Evolutionary conservation across 2,888 invertebrate genomes (phyloP).

Genomic region (Caenorhabditis angaria): DNA sequence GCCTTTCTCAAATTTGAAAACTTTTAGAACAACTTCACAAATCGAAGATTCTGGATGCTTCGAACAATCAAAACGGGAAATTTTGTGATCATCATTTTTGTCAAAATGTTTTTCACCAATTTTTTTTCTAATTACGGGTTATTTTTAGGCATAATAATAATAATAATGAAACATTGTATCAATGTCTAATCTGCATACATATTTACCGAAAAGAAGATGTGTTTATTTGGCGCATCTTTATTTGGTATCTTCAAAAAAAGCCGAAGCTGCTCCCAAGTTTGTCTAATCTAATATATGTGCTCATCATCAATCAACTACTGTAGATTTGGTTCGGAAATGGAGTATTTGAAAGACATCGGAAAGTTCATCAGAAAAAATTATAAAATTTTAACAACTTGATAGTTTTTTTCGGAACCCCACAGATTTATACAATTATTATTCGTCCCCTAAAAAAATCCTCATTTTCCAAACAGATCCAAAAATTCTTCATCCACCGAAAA

Average conservation of each 20-base stretch:
- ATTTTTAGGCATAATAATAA: slow-evolving; percentile 20
- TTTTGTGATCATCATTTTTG: slow-evolving; percentile 5
- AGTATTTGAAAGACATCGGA: neutral
- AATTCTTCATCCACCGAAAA: slow-evolving; percentile 9
- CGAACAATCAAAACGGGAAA: slow-evolving; percentile 35
- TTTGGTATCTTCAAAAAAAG: slow-evolving; percentile 14
- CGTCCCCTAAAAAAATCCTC: neutral
- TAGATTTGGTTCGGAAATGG: too few species aligned
- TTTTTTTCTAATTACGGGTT: slow-evolving; percentile 27
- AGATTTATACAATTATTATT: too few species aligned
- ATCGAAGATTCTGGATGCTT: slow-evolving; percentile 38
- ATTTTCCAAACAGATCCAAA: slow-evolving; percentile 22
- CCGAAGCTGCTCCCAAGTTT: neutral
- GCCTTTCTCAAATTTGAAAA: neutral
- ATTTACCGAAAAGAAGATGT: slow-evolving; percentile 25
- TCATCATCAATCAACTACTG: too few species aligned
- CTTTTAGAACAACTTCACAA: slow-evolving; percentile 35
- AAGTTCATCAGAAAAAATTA: too few species aligned
- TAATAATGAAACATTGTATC: slow-evolving; percentile 3
- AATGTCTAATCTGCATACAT: slow-evolving; percentile 14
- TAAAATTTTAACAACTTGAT: too few species aligned
- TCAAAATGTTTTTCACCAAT: neutral
- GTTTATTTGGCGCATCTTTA: slow-evolving; percentile 14
- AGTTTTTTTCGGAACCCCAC: too few species aligned
- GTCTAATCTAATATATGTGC: neutral